Evolutionary conservation across 2,888 invertebrate species (phyloP), one percentile per base, ranked within the genome.

Genomic region (Apamea anceps): DNA sequence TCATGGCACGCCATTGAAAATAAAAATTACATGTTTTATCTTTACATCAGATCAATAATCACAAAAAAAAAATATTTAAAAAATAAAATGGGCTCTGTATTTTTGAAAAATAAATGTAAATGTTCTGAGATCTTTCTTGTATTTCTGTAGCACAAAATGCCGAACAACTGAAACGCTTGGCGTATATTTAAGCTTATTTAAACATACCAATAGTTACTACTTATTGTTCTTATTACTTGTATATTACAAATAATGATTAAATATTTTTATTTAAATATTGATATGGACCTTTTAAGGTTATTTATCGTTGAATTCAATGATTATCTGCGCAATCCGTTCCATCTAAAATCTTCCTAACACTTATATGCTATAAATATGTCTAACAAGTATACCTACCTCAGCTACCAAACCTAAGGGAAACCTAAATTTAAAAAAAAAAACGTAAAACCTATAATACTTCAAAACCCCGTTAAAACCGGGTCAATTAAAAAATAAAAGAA

Each of bases 271-370:
- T 96, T 96, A 95, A 95, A 95, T 96, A 96, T 96, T 97, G 97
- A 97, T 97, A 97, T 97, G 97, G 94, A 96, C 96, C 96, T 96
- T 96, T 95, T 94, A 96, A 96, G 96, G 96, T 96, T 93, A 93
- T 92, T 93, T 91, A 94, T 95, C 95, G 95, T 94, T 95, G 95
- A 94, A 92, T 93, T 92, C 92, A 92, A 87, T 91, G 92, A 92
- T 92, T 91, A 89, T 89, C 91, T 89, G 84, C 91, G 90, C 91
- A 93, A 94, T 93, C 93, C 93, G 90, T 94, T 91, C 90, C 91
- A 88, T 91, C 94, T 94, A 95, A 89, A 93, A 91, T 92, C 85
- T 85, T 87, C 76, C 94, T 94, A 94, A 92, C 91, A 89, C 90
- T 89, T 89, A 89, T 45, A 82, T 62, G 25, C 89, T 90, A 89